Evolutionary conservation across 1,140 invertebrate species (phyloP), one percentile per base, ranked within the genome.

Genomic region (Pachypeltis micranthus): DNA sequence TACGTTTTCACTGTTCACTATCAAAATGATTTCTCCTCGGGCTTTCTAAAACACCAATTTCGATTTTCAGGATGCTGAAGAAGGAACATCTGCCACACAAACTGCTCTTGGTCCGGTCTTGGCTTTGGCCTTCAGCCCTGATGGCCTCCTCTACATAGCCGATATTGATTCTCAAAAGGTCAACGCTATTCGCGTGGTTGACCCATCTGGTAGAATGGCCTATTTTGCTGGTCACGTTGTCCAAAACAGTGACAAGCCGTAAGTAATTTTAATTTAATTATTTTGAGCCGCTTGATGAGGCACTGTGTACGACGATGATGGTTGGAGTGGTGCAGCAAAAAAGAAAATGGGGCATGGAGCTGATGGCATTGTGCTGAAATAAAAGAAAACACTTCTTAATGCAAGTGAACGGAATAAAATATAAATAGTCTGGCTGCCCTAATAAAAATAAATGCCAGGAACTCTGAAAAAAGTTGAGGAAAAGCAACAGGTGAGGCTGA

Each of bases 81-180:
- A 67, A 57, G 61, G 64, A 23, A 61, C 60, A n/a, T 51, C 56
- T 74, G 68, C 72, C 25, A 70, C 76, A 0, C 78, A 80, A 34
- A 81, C 82, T 65, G 78, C 85, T 0, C 73, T 90, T 0, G 88
- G 88, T 12, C 88, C 87, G 0, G 86, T 91, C 1, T 72, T 87
- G 39, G 86, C 87, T 3, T 83, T 98, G 65, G 84, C 92, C 0
- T 97, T 98, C 74, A 89, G 90, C 64, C 90, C 92, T 0, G 88
- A 85, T 69, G 95, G 95, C 3, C 90, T 96, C 72, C 77, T 98
- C 0, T 97, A 93, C 71, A 87, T 97, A 57, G 91, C 94, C 0
- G 93, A 96, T 74, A 91, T 89, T 61, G 91, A 96, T 74, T 90
- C 90, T 0, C 85, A 91, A 68, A 84, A 88, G 63, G 83, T 91